Conservation (phyloP, 2,113 vertebrate genomes). For the Zootoca vivipara region DNA sequence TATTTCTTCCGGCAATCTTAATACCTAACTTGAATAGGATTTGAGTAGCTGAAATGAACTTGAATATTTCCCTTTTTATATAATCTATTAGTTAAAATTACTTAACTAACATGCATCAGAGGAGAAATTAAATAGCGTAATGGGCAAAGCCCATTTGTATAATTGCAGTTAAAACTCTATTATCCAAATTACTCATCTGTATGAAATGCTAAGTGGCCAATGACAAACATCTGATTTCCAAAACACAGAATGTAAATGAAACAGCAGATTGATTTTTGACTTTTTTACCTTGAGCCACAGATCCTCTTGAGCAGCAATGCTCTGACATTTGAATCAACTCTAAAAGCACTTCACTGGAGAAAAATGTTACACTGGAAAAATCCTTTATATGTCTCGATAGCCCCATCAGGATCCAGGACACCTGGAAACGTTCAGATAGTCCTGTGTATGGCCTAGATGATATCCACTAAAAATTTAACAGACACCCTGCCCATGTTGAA, state of each 20-base stretch:
- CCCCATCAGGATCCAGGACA: background rate
- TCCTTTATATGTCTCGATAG: background rate
- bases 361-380: constrained; percentile 9
- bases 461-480: background rate
- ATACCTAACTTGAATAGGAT: background rate
- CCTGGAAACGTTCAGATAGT: constrained; percentile 8
- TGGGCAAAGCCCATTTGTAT: background rate
- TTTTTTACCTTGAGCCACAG: constrained; percentile 1
- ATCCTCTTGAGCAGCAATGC: background rate
- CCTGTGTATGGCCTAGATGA: background rate
- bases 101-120: background rate
- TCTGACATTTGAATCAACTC: background rate
- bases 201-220: constrained; percentile 17
- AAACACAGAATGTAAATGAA: background rate
- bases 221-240: background rate
- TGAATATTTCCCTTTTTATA: constrained; percentile 30
- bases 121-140: constrained; percentile 12
- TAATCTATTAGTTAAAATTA: background rate
- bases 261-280: background rate
- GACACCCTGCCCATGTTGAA: background rate
- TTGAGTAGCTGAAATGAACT: background rate
- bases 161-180: constrained; percentile 6
- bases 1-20: too few relatives aligned
- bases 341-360: background rate
- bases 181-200: constrained; percentile 2